Percentiles rank a stretch among this genome's conserved stretches.
Evolutionary conservation across 2,888 invertebrate species (phyloP).

Genomic region (Oeneis ivallda): DNA sequence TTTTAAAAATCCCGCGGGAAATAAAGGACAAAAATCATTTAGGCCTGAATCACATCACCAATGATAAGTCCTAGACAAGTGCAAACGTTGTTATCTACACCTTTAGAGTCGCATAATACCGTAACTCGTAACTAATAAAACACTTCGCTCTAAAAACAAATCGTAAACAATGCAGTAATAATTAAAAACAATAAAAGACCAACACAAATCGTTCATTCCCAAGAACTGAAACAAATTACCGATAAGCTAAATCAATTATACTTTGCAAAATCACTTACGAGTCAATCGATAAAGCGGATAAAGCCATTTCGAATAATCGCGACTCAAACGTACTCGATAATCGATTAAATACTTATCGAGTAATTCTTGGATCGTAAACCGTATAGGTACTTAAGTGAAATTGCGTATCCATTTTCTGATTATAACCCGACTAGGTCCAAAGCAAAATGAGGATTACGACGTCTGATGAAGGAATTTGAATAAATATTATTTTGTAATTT

Average conservation of each 20-base stretch:
- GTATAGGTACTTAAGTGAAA: constrained; percentile 8
- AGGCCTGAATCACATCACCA: too few species aligned
- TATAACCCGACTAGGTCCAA: background rate
- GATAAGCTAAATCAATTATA: constrained; percentile 21
- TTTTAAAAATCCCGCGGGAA: too few species aligned
- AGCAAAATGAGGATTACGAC: too few species aligned
- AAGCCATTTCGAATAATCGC: constrained; percentile 16
- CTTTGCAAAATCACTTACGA: constrained; percentile 17
- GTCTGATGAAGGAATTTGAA: too few species aligned
- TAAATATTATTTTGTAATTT: too few species aligned
- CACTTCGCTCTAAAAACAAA: background rate
- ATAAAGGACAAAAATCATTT: too few species aligned
- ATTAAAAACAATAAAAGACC: constrained; percentile 10
- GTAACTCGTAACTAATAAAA: too few species aligned
- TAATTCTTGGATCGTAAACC: constrained; percentile 27
- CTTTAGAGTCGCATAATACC: too few species aligned
- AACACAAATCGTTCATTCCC: constrained; percentile 11
- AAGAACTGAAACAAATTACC: constrained; percentile 22
- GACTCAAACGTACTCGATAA: constrained; percentile 19
- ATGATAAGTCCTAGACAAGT: too few species aligned
- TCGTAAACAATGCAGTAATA: constrained; percentile 6
- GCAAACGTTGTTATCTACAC: too few species aligned
- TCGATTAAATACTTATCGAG: constrained; percentile 25
- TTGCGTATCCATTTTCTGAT: background rate
- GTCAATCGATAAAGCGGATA: constrained; percentile 17